Conservation (phyloP, 2,888 invertebrate genomes). For the Scaptodrosophila latifasciaeformis region DNA sequence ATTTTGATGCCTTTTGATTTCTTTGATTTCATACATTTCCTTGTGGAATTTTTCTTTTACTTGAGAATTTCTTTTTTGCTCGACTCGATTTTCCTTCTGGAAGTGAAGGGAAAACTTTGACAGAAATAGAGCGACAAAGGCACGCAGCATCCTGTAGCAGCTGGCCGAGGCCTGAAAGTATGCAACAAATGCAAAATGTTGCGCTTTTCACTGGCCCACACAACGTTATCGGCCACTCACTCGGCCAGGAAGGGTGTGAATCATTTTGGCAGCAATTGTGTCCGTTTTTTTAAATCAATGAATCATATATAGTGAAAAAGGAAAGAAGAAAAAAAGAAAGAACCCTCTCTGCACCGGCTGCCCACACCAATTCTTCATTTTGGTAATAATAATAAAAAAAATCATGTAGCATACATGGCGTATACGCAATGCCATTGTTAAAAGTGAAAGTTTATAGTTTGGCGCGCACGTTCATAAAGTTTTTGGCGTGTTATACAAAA, state of each 20-base stretch:
- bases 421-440: constrained; percentile 46
- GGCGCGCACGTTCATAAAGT: constrained; percentile 60
- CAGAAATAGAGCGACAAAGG: constrained; percentile 52
- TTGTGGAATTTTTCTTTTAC: constrained; percentile 17
- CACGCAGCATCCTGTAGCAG: constrained; percentile 8
- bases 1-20: constrained; percentile 48
- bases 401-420: constrained; percentile 45
- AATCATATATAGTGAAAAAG: not conserved
- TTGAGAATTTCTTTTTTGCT: constrained; percentile 15
- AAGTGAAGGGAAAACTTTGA: constrained; percentile 63
- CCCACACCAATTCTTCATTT: constrained; percentile 27
- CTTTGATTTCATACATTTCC: constrained; percentile 8
- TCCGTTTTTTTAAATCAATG: constrained; percentile 6
- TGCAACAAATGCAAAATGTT: constrained; percentile 28
- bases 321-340: constrained; percentile 15
- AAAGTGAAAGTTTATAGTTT: constrained; percentile 63
- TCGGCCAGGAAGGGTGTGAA: too few relatives aligned
- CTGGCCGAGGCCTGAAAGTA: constrained; percentile 34
- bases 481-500: constrained; percentile 63
- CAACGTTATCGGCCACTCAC: too few relatives aligned
- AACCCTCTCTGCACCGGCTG: not conserved
- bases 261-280: too few relatives aligned
- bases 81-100: too few relatives aligned
- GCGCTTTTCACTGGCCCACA: not conserved
- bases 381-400: constrained; percentile 37